Conservation (phyloP, 2,113 vertebrate genomes). For the Bos indicus region DNA sequence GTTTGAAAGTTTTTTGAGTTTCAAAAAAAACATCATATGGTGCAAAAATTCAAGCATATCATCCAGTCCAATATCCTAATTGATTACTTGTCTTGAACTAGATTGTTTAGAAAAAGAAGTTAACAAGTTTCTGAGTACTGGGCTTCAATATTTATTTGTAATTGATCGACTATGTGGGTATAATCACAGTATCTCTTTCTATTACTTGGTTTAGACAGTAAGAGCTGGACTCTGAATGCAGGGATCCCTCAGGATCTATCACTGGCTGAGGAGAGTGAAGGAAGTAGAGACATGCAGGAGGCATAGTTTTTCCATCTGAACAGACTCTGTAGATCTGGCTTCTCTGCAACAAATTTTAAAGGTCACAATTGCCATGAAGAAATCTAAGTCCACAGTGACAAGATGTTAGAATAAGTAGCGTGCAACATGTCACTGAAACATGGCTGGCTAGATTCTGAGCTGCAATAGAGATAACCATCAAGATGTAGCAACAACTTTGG, state of each 20-base stretch:
- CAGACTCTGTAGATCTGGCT: background rate
- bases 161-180: background rate
- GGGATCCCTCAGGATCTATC: rapidly evolving
- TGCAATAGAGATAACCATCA: rapidly evolving
- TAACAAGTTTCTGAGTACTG: background rate
- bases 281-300: rapidly evolving
- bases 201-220: background rate
- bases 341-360: background rate
- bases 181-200: background rate
- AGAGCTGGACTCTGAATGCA: background rate
- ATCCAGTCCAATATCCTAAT: background rate
- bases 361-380: background rate
- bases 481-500: background rate
- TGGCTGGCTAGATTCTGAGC: background rate
- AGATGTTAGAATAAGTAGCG: rapidly evolving
- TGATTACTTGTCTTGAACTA: background rate
- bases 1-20: background rate
- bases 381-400: background rate
- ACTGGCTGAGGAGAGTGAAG: background rate
- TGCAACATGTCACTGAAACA: rapidly evolving
- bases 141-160: background rate
- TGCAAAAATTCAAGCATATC: background rate
- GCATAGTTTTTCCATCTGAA: too few relatives aligned
- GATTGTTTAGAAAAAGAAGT: background rate
- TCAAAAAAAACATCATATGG: background rate